Evolutionary conservation across 2,113 vertebrate species (phyloP).

Genomic region (Cololabis saira): DNA sequence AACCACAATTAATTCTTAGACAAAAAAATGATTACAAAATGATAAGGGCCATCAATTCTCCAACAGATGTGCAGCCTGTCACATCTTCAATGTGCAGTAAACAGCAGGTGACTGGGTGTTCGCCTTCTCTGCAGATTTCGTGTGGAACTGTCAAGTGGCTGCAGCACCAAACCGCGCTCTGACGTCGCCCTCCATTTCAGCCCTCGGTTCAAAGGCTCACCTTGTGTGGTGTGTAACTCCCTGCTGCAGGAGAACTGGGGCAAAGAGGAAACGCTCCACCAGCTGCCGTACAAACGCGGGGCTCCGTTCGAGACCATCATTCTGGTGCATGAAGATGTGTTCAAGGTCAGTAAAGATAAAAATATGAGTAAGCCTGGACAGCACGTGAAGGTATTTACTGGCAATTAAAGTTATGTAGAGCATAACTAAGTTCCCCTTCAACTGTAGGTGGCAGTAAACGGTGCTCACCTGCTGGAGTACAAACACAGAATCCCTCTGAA

Average conservation of each 20-base stretch:
- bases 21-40: too few relatives aligned
- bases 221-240: slow-evolving; percentile 89
- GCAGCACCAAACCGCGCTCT: slow-evolving; percentile 88
- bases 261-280: slow-evolving; percentile 86
- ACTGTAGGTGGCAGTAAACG: slow-evolving; percentile 91
- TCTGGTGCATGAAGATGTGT: slow-evolving; percentile 86
- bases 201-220: slow-evolving; percentile 86
- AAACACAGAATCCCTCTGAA: slow-evolving; percentile 86
- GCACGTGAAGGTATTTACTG: background rate
- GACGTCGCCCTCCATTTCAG: slow-evolving; percentile 94
- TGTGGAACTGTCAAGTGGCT: slow-evolving; percentile 92
- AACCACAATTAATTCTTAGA: too few relatives aligned
- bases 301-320: slow-evolving; percentile 90
- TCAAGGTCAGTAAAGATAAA: slow-evolving; percentile 84
- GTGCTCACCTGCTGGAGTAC: slow-evolving; percentile 88
- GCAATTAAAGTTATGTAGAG: too few relatives aligned
- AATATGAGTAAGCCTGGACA: background rate
- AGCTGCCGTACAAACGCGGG: slow-evolving; percentile 89
- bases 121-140: slow-evolving; percentile 86
- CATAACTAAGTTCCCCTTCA: background rate
- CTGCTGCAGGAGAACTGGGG: slow-evolving; percentile 89
- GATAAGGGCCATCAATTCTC: too few relatives aligned
- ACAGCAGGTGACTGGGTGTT: background rate
- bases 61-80: too few relatives aligned
- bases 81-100: background rate